phyloP scores from a whole-genome alignment of 1,140 invertebrate species.

The Drosophila pseudoobscura region DNA sequence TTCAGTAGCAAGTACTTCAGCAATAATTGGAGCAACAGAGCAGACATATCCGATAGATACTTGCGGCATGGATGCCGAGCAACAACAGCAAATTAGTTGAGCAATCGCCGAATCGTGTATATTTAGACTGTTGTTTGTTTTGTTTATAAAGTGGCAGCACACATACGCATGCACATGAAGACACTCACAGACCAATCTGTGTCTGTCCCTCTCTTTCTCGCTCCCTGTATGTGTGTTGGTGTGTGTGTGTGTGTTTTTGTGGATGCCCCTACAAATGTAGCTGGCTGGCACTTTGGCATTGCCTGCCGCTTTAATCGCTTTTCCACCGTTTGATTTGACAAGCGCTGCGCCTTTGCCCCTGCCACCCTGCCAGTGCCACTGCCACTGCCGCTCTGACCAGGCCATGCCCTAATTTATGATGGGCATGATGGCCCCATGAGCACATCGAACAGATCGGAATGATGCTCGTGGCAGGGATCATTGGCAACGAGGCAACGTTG shows the following conservation, averaged over 20 bases:
- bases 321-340: slow-evolving; percentile 72
- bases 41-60: slow-evolving; percentile 39
- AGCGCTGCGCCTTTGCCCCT: slow-evolving; percentile 28
- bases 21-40: slow-evolving; percentile 9
- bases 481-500: slow-evolving; percentile 6
- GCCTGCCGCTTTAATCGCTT: slow-evolving; percentile 65
- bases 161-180: slow-evolving; percentile 39
- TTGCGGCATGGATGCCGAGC: slow-evolving; percentile 53
- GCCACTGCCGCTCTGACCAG: slow-evolving; percentile 31
- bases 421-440: slow-evolving; percentile 39
- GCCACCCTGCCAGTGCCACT: slow-evolving; percentile 1
- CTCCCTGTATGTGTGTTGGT: slow-evolving; percentile 3
- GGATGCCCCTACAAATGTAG: slow-evolving; percentile 17
- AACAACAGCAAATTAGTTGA: slow-evolving; percentile 81
- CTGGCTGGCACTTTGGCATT: slow-evolving; percentile 59
- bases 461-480: slow-evolving; percentile 41
- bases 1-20: slow-evolving; percentile 17
- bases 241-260: slow-evolving; percentile 26
- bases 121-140: slow-evolving; percentile 80
- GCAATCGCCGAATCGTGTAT: slow-evolving; percentile 76
- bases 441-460: slow-evolving; percentile 18
- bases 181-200: slow-evolving; percentile 15
- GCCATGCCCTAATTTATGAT: slow-evolving; percentile 70
- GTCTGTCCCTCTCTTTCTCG: no score
- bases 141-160: slow-evolving; percentile 78